These are phyloP conservation scores for Saxicola maurus DNA, from an alignment of 2,797 vertebrate species.

Conservation along the genomic window DNA sequence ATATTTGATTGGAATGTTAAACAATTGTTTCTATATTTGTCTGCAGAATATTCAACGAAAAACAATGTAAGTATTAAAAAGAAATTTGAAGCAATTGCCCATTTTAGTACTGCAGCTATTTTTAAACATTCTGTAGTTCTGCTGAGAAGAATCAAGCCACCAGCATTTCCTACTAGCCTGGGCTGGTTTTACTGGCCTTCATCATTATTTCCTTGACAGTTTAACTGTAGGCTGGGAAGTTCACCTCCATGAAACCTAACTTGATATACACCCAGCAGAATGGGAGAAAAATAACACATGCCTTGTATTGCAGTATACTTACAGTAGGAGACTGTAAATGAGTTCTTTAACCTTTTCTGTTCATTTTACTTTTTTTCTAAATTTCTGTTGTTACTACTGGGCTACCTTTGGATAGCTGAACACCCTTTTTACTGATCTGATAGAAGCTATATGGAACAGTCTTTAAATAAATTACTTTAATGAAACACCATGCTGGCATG, in stretches of 20 bases:
- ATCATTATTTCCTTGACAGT: not conserved
- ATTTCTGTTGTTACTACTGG: not conserved
- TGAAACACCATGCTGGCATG: not conserved
- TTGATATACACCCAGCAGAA: not conserved
- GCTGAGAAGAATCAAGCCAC: not conserved
- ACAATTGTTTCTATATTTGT: slow-evolving; percentile 94
- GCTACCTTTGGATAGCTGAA: not conserved
- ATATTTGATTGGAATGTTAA: slow-evolving; percentile 99
- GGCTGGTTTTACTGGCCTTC: not conserved
- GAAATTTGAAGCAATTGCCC: not conserved
- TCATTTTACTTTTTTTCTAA: not conserved
- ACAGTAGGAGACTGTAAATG: not conserved
- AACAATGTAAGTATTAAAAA: slow-evolving; percentile 81
- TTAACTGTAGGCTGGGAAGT: not conserved
- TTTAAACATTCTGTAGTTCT: not conserved
- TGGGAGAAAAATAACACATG: not conserved
- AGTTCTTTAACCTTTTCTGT: not conserved
- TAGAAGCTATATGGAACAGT: not conserved
- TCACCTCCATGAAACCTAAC: not conserved
- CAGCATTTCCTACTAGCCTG: not conserved
- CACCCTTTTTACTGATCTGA: not conserved
- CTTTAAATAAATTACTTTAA: not conserved
- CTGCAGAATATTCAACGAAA: slow-evolving; percentile 83
- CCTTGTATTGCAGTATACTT: not conserved
- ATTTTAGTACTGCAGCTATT: not conserved